Evolutionary conservation across 2,888 invertebrate genomes (phyloP), one percentile per base, ranked within the genome.

Genomic region (Cerastoderma edule): DNA sequence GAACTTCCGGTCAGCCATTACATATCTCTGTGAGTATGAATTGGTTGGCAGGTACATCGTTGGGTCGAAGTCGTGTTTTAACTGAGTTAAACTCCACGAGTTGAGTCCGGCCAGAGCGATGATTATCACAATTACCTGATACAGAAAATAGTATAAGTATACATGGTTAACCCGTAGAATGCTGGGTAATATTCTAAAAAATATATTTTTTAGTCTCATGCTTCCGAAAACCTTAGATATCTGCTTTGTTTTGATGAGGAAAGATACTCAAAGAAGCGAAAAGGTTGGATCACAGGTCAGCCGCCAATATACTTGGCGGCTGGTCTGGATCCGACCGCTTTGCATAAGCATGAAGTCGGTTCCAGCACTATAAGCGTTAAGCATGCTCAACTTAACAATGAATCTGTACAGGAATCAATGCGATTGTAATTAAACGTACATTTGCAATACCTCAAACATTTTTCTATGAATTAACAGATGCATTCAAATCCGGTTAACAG

Each of bases 21-120:
- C 87, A 91, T 94, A 96, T 68, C 95, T 92, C 83, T 94, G 94
- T 67, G 95, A 94, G 90, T 96, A 95, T 0, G 95, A 95, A 65
- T 94, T 94, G 67, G 95, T 94, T 0, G 96, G 96, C 72, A 96
- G 94, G 89, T 96, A 96, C 96, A 96, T 96, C 69, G 94, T 94
- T 0, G 95, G 95, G 91, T 96, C 96, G 92, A 96, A 96, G 90
- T 95, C 95, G 91, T 96, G 96, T 89, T 96, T 95, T 67, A 96
- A 93, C 83, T 94, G 94, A 67, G 95, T 92, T 64, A 95, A 93
- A 44, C 95, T 95, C 86, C 95, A 93, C 70, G 95, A 93, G 88
- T 95, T 95, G 75, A 95, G 93, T 30, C 94, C 94, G 5, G 95
- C 94, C 74, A 95, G 68, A 1, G 96, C 95, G 68, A 95, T 92